phyloP scores from a whole-genome alignment of 2,888 invertebrate genomes.

The Cybosia mesomella region DNA sequence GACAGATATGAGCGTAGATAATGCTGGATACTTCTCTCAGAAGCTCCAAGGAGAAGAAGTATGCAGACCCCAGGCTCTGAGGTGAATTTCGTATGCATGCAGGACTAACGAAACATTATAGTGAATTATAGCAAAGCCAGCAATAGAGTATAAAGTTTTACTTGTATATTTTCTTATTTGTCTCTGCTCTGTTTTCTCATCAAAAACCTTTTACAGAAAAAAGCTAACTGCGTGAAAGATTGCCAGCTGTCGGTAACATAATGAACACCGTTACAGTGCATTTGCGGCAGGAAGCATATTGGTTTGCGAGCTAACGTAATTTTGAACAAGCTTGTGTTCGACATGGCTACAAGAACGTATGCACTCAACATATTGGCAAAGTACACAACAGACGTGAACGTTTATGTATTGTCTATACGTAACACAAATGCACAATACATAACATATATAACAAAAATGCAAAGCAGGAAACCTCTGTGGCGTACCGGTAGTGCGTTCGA shows the following conservation, averaged over 20 bases:
- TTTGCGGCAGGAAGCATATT: slow-evolving; percentile 32
- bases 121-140: too few relatives aligned
- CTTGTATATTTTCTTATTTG: neutral
- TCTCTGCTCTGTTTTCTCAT: slow-evolving; percentile 1
- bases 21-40: too few relatives aligned
- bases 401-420: too few relatives aligned
- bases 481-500: too few relatives aligned
- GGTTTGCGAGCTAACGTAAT: slow-evolving; percentile 37
- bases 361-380: slow-evolving; percentile 49
- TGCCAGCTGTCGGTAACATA: slow-evolving; percentile 31
- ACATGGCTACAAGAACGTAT: slow-evolving; percentile 27
- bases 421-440: slow-evolving; percentile 31
- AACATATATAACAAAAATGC: too few relatives aligned
- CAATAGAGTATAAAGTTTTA: neutral
- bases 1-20: too few relatives aligned
- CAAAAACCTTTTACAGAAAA: slow-evolving; percentile 31
- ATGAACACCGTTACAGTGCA: slow-evolving; percentile 43
- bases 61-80: too few relatives aligned
- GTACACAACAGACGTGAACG: slow-evolving; percentile 44
- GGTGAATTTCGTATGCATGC: too few relatives aligned
- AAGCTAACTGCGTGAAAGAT: slow-evolving; percentile 26
- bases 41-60: too few relatives aligned
- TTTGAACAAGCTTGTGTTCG: slow-evolving; percentile 39
- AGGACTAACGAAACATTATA: too few relatives aligned
- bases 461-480: too few relatives aligned